Evolutionary conservation across 2,888 invertebrate genomes (phyloP).

Genomic region (Ctena decussata): DNA sequence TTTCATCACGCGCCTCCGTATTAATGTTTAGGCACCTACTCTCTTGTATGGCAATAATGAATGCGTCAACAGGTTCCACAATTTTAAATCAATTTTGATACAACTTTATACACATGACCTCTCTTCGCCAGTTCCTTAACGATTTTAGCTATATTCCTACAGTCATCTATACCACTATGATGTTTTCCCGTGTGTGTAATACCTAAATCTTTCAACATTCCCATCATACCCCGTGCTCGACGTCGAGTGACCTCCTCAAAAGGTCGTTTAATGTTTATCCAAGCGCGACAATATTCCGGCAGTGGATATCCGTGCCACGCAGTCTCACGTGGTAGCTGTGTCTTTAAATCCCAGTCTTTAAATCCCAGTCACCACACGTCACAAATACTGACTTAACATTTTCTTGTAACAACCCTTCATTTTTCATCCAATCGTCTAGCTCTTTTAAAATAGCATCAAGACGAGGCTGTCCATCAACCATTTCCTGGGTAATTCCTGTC

Average conservation of each 20-base stretch:
- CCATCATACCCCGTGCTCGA: constrained; percentile 7
- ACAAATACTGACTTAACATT: constrained; percentile 87
- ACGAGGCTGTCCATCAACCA: constrained; percentile 87
- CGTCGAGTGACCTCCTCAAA: constrained; percentile 1
- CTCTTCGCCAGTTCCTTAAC: background rate
- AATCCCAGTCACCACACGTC: constrained; percentile 89
- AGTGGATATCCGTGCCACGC: constrained; percentile 47
- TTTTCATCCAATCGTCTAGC: constrained; percentile 87
- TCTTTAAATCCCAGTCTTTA: too few relatives aligned
- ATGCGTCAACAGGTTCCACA: too few relatives aligned
- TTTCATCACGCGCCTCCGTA: too few relatives aligned
- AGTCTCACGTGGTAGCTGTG: constrained; percentile 73
- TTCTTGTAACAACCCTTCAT: constrained; percentile 80
- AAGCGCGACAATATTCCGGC: constrained; percentile 5
- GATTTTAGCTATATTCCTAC: constrained; percentile 19
- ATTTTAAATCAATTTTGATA: too few relatives aligned
- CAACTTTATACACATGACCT: background rate
- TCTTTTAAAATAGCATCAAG: constrained; percentile 86
- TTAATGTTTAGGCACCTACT: too few relatives aligned
- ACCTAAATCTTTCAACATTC: constrained; percentile 17
- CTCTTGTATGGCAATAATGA: too few relatives aligned
- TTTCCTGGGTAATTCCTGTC: constrained; percentile 89
- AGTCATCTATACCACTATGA: constrained; percentile 27
- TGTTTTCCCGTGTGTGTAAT: constrained; percentile 9
- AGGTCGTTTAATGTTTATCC: constrained; percentile 26